Base-by-base conservation (phyloP, 2,888 invertebrate species). In the Troides aeacus region DNA sequence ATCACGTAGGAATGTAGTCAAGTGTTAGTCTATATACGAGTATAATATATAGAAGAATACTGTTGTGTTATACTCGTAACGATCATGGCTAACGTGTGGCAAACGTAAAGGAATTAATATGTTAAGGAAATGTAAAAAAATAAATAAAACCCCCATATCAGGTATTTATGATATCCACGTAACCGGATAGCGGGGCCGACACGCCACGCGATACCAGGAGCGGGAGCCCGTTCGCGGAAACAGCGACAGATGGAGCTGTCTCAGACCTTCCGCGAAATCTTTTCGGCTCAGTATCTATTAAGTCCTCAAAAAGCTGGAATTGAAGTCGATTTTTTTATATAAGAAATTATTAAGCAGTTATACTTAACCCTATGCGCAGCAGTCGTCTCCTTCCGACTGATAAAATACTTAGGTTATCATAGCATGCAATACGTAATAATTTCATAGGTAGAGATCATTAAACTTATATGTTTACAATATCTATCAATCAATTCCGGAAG, bases 201-300 rank as follows among this genome's bases (percentile, higher is more conserved):
- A 66, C 72, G 75, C 78, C 73, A 78, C 78, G 73, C 76, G 78
- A 79, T 78, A 77, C 74, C 72, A 73, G 74, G 75, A 77, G 76
- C 79, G 75, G 77, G 79, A 79, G 76, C 76, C 69, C 66, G 39
- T 86, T 86, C 87, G 76, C 66, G 73, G 85, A 87, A 87, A 67
- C 74, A 70, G 72, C 79, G 77, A 72, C 74, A 80, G 78, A 79
- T 77, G 77, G 78, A 74, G 74, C 74, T 74, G 75, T 60, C n/a
- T 46, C 69, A 74, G 62, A 72, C 81, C 81, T 84, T 86, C 85
- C 77, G 71, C 79, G 84, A 85, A 86, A 78, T 77, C 77, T 76
- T 81, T 78, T 78, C 58, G 56, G 56, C 30, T 42, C 64, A 30
- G 15, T 57, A 21, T 53, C 69, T 69, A 69, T 62, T 65, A 69